A percentile compares a stretch with the other conserved stretches of the same genome.
Conservation (phyloP, 2,113 vertebrate genomes). For the Tachysurus vachellii region DNA sequence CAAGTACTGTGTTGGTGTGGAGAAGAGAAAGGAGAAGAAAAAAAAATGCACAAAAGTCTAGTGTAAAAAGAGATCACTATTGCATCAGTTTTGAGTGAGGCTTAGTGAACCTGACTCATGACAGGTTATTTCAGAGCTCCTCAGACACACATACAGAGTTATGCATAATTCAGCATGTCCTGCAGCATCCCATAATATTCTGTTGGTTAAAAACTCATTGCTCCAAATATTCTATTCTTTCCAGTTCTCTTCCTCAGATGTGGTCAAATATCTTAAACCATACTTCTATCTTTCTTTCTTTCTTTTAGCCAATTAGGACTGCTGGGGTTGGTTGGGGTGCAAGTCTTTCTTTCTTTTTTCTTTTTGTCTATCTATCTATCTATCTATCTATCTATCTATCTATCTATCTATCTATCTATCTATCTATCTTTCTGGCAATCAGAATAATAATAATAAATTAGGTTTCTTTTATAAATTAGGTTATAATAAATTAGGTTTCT, state of each 20-base stretch:
- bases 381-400: not conserved
- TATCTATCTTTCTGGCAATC: too few relatives aligned
- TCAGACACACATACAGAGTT: not conserved
- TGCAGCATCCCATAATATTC: not conserved
- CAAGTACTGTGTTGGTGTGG: not conserved
- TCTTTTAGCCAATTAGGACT: not conserved
- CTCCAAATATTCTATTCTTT: not conserved
- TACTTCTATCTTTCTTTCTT: not conserved
- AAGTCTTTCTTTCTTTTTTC: too few relatives aligned
- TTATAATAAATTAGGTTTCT: too few relatives aligned
- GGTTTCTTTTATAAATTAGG: too few relatives aligned
- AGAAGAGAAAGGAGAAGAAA: not conserved
- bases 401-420: too few relatives aligned
- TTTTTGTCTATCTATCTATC: not conserved
- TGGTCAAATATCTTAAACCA: not conserved
- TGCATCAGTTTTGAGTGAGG: constrained; percentile 14
- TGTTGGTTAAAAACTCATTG: not conserved
- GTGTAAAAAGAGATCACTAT: not conserved
- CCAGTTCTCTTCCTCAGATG: not conserved
- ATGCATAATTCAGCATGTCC: not conserved
- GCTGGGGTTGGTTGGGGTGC: too few relatives aligned
- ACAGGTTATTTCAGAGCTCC: constrained; percentile 27
- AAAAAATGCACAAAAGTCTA: not conserved
- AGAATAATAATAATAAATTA: too few relatives aligned
- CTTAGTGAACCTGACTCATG: constrained; percentile 20